Percentiles rank a stretch among this genome's conserved stretches.
Conservation (phyloP, 2,888 invertebrate genomes). For the Oscheius sp. region DNA sequence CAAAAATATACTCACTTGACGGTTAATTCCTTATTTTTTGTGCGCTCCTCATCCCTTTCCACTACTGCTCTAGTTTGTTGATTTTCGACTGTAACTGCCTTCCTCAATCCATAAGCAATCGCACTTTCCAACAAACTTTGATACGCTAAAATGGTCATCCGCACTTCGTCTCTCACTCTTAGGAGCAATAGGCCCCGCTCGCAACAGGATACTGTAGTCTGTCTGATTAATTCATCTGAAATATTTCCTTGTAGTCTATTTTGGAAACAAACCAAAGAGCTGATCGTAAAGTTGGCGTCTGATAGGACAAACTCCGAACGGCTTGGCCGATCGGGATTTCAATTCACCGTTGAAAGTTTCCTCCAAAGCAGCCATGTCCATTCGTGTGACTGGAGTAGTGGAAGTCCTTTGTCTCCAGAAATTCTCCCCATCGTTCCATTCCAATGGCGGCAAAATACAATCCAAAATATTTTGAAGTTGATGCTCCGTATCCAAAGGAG, state of each 20-base stretch:
- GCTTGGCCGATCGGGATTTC: slow-evolving; percentile 84
- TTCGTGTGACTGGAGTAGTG: slow-evolving; percentile 91
- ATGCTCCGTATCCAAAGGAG: slow-evolving; percentile 55
- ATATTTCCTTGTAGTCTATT: neutral
- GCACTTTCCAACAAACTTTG: slow-evolving; percentile 96
- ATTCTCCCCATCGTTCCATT: slow-evolving; percentile 72
- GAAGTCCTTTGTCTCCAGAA: slow-evolving; percentile 81
- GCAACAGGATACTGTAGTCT: slow-evolving; percentile 93
- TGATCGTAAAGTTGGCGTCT: slow-evolving; percentile 62
- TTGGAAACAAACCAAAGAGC: slow-evolving; percentile 53
- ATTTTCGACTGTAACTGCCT: slow-evolving; percentile 91
- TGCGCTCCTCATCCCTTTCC: slow-evolving; percentile 48
- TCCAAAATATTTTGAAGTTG: slow-evolving; percentile 64
- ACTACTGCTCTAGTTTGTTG: slow-evolving; percentile 58
- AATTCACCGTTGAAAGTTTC: slow-evolving; percentile 90
- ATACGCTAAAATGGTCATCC: slow-evolving; percentile 95
- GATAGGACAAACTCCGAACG: slow-evolving; percentile 65
- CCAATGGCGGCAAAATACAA: slow-evolving; percentile 67
- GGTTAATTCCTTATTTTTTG: slow-evolving; percentile 43
- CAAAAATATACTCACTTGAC: neutral
- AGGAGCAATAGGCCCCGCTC: slow-evolving; percentile 91
- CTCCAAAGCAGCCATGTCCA: slow-evolving; percentile 87
- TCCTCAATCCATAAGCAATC: slow-evolving; percentile 90
- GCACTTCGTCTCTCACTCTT: slow-evolving; percentile 90
- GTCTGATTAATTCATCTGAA: slow-evolving; percentile 85